These are phyloP conservation scores for Thalassaphorura encarpata DNA, from an alignment of 1,140 invertebrate species.

Conservation along the genomic window DNA sequence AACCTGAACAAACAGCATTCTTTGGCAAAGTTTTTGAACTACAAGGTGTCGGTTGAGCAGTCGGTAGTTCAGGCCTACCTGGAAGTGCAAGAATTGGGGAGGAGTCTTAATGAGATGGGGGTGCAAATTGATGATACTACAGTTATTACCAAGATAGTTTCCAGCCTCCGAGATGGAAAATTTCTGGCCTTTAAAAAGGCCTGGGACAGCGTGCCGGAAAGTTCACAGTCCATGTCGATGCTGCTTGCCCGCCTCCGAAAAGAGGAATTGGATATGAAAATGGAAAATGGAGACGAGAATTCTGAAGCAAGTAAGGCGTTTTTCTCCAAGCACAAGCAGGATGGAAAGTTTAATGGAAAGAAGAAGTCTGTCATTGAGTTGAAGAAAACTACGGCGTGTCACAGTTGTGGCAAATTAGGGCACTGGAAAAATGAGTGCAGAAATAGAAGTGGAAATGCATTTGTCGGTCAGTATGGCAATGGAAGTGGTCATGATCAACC, in stretches of 20 bases:
- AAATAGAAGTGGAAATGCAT: background rate
- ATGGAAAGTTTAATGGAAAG: background rate
- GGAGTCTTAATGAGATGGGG: constrained; percentile 10
- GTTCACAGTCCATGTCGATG: background rate
- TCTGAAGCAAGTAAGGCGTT: background rate
- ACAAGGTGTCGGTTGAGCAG: background rate
- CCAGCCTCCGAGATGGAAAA: background rate
- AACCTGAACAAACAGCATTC: constrained; percentile 7
- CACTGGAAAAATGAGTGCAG: constrained; percentile 8
- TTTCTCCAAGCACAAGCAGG: background rate
- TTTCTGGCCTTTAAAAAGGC: constrained; percentile 9
- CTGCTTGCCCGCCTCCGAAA: constrained; percentile 4
- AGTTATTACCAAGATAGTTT: constrained; percentile 5
- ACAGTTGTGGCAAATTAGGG: constrained; percentile 1
- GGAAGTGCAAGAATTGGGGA: background rate
- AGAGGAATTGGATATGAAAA: constrained; percentile 5
- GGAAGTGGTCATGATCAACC: background rate
- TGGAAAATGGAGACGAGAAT: too few relatives aligned
- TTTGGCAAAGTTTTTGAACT: constrained; percentile 1
- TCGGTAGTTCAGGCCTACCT: background rate
- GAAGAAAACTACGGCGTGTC: constrained; percentile 1
- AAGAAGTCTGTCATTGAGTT: constrained; percentile 2
- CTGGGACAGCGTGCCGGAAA: constrained; percentile 6
- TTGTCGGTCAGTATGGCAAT: background rate
- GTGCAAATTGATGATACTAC: background rate